Evolutionary conservation across 92 coral and sea anemone genomes (phyloP).

Genomic region (Ricordea florida): DNA sequence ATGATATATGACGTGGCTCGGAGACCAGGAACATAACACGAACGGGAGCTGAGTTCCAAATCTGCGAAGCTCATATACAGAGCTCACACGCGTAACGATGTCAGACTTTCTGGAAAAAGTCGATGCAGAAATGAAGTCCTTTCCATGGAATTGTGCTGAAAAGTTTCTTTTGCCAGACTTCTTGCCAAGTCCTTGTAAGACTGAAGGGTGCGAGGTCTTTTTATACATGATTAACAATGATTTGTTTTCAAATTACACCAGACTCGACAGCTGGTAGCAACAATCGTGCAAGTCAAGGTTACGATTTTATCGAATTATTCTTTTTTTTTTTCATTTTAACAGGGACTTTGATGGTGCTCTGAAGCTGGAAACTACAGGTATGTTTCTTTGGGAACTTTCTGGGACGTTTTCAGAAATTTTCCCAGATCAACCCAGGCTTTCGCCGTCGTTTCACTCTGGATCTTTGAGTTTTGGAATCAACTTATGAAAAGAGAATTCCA

Average conservation of each 20-base stretch:
- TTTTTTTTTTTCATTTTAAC: neutral
- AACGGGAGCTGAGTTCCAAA: too few relatives aligned
- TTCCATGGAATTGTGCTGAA: conserved; percentile 41
- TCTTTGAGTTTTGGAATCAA: too few relatives aligned
- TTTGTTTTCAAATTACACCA: too few relatives aligned
- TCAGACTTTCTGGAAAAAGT: conserved; percentile 12
- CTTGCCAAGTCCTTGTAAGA: conserved; percentile 17
- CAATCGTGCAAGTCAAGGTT: too few relatives aligned
- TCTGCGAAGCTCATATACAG: conserved; percentile 8
- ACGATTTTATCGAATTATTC: too few relatives aligned
- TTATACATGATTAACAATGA: too few relatives aligned
- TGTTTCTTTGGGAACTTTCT: neutral
- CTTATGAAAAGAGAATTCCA: too few relatives aligned
- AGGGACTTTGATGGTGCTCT: conserved; percentile 22
- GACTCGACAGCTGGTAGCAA: too few relatives aligned
- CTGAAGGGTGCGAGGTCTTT: conserved; percentile 18
- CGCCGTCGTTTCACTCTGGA: too few relatives aligned
- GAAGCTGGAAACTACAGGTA: conserved; percentile 23
- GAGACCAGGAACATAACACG: too few relatives aligned
- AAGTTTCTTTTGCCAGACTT: conserved; percentile 21
- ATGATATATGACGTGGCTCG: too few relatives aligned
- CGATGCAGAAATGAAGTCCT: conserved; percentile 31
- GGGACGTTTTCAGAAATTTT: neutral
- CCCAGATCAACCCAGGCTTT: too few relatives aligned
- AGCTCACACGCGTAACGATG: conserved; percentile 8